Evolutionary conservation across 2,797 vertebrate genomes (phyloP).

Genomic region (Ctenopoma multispine): DNA sequence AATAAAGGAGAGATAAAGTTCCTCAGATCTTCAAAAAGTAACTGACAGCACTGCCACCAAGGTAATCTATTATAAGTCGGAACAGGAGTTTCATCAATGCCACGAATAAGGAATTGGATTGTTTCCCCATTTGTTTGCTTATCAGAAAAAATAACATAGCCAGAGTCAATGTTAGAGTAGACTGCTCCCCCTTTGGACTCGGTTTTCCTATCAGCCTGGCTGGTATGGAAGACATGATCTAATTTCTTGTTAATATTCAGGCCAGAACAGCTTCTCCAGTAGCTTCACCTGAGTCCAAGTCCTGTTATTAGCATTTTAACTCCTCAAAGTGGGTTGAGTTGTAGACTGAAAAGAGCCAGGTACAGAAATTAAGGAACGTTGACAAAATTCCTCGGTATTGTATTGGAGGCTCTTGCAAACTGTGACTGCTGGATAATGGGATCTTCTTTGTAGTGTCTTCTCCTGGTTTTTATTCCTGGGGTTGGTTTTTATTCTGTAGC

Average conservation of each 20-base stretch:
- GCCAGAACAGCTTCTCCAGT: conserved; percentile 19
- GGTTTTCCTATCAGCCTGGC: conserved; percentile 71
- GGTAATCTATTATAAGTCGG: conserved; percentile 75
- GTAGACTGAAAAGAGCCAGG: not conserved
- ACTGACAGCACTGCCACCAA: conserved; percentile 70
- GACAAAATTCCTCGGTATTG: conserved; percentile 18
- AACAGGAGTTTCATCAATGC: conserved; percentile 75
- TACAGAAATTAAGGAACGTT: not conserved
- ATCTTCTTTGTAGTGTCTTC: not conserved
- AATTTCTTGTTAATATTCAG: conserved; percentile 10
- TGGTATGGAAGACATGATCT: conserved; percentile 75
- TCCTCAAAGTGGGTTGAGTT: conserved; percentile 7
- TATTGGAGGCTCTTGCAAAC: not conserved
- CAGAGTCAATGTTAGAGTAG: conserved; percentile 71
- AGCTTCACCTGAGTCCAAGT: conserved; percentile 33
- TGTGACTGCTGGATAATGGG: not conserved
- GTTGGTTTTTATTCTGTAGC: not conserved
- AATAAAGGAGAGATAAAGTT: not conserved
- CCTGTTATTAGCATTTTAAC: conserved; percentile 30
- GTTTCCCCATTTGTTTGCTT: conserved; percentile 80
- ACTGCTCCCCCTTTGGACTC: conserved; percentile 75
- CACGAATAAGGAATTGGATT: conserved; percentile 69
- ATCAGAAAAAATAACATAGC: conserved; percentile 81
- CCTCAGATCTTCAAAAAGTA: conserved; percentile 79
- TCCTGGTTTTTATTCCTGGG: conserved; percentile 32